Evolutionary conservation across 2,888 invertebrate genomes (phyloP).

Genomic region (Amphipyra berbera): DNA sequence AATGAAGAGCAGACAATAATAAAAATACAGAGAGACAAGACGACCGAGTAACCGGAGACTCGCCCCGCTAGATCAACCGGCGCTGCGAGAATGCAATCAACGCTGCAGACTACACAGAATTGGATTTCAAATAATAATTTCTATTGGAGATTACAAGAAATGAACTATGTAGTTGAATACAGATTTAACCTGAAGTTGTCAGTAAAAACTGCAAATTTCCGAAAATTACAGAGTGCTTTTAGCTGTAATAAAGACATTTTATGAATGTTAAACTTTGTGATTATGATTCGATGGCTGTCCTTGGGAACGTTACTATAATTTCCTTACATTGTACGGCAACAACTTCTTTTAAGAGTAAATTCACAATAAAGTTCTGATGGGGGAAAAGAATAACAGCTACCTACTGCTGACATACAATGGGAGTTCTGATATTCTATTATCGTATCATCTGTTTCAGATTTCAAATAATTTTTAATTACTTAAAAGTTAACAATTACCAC

Average conservation of each 20-base stretch:
- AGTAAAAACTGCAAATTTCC: slow-evolving; percentile 48
- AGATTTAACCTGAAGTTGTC: slow-evolving; percentile 36
- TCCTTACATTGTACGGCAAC: slow-evolving; percentile 21
- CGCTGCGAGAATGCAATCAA: slow-evolving; percentile 60
- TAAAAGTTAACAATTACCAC: too few species aligned
- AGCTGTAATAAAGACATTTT: background rate
- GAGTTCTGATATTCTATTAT: slow-evolving; percentile 17
- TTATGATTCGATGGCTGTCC: slow-evolving; percentile 20
- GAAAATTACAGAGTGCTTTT: background rate
- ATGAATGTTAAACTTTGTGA: slow-evolving; percentile 21
- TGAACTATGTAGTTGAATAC: slow-evolving; percentile 35
- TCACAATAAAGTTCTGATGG: slow-evolving; percentile 6
- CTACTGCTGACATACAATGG: slow-evolving; percentile 28
- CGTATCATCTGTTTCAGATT: slow-evolving; percentile 18
- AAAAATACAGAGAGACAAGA: slow-evolving; percentile 33
- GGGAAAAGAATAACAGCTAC: slow-evolving; percentile 20
- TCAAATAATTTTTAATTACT: too few species aligned
- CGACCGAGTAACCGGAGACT: slow-evolving; percentile 31
- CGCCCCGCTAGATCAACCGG: slow-evolving; percentile 29
- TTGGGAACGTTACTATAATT: slow-evolving; percentile 35
- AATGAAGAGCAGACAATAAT: slow-evolving; percentile 27
- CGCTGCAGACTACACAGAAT: slow-evolving; percentile 54
- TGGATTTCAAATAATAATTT: slow-evolving; percentile 63
- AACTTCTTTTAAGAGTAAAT: slow-evolving; percentile 29
- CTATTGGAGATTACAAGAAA: slow-evolving; percentile 45